Evolutionary conservation across 2,113 vertebrate genomes (phyloP), one percentile per base, ranked within the genome.

Genomic region (Thymallus thymallus): DNA sequence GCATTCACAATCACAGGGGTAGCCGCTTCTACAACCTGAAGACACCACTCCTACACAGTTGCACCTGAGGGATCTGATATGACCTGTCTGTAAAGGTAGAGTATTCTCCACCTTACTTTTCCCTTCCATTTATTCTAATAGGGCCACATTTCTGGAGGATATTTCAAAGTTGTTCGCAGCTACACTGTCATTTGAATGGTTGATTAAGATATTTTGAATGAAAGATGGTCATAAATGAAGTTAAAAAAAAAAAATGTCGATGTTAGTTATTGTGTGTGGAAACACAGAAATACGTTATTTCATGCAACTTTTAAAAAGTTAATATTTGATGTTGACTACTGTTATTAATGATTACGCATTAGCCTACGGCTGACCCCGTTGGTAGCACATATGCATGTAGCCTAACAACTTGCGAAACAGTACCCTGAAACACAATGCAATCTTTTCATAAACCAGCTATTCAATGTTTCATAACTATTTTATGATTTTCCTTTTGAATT

Each of bases 51-150:
- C 79, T 30, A 72, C 83, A 24, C 85, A 71, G 73, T 51, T 76
- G 79, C 86, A 84, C 86, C 87, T 83, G 82, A 80, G 71, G 88
- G 85, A 85, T 86, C 84, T 85, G 88, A 79, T 90, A 92, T 91
- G 89, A 88, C 84, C 74, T 80, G 83, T 85, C 80, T 81, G 79
- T 90, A 88, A 86, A 94, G 93, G 91, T 92, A 90, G 86, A 87
- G 80, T 75, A 76, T 75, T 84, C 76, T 80, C 74, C 71, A 30
- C 66, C 41, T 75, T 24, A 71, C 70, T 63, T 72, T 62, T 80
- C 10, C 77, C 77, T 56, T 76, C 16, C 75, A 32, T 20, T 26
- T 22, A 41, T 66, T 67, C 18, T n/a, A 30, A 64, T 46, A 16
- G 24, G 4, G 26, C 16, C 16, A 64, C 46, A 24, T 61, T 46